Conservation (phyloP, 2,797 vertebrate genomes). For the Schizopygopsis malacanthus region DNA sequence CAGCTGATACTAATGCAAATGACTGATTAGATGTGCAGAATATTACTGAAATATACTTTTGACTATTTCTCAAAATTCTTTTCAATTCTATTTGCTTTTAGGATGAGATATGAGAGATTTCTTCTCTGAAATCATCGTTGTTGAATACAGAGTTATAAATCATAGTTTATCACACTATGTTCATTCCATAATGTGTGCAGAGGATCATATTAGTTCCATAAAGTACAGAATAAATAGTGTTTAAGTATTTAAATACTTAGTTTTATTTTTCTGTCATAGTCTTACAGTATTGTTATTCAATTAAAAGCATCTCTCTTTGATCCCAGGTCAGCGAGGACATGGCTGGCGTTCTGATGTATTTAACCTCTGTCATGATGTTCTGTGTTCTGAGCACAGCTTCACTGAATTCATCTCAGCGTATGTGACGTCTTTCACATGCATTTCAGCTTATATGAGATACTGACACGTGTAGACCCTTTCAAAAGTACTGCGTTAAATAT, state of each 20-base stretch:
- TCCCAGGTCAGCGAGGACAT: slow-evolving; percentile 7
- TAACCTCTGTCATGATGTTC: slow-evolving; percentile 24
- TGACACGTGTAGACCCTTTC: neutral
- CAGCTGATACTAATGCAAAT: too few species aligned
- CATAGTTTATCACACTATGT: neutral
- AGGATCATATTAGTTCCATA: neutral
- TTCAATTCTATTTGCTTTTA: neutral
- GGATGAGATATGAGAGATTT: neutral
- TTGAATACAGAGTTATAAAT: neutral
- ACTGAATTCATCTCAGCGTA: slow-evolving; percentile 39
- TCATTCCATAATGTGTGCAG: neutral
- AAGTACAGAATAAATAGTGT: neutral
- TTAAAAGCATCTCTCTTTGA: neutral
- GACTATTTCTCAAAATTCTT: neutral
- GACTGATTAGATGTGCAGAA: neutral
- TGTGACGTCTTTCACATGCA: neutral
- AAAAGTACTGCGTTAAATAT: neutral
- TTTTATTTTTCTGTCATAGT: neutral
- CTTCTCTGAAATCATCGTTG: neutral
- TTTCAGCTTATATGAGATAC: neutral
- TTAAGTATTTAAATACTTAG: too few species aligned
- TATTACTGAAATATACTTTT: neutral
- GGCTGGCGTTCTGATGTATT: neutral
- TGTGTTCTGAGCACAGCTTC: slow-evolving; percentile 22
- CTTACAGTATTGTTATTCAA: neutral